Evolutionary conservation across 2,797 vertebrate genomes (phyloP), one percentile per base, ranked within the genome.

Genomic region (Denticeps clupeoides): DNA sequence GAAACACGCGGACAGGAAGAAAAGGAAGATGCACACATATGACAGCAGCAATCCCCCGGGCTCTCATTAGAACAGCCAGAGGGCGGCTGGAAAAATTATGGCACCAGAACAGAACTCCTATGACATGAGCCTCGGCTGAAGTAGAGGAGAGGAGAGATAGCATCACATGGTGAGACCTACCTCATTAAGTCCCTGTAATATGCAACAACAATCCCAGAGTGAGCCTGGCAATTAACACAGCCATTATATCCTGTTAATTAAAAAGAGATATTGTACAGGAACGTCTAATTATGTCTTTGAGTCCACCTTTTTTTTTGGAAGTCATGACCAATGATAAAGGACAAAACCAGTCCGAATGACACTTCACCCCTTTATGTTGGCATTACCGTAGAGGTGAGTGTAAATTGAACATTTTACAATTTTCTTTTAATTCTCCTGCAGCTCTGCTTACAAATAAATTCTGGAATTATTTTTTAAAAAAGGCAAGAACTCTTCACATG

Each of bases 141-240:
- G 27, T 37, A 33, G 15, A 37, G 12, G 24, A 19, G 16, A 19
- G 37, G 12, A 55, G 25, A 25, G 57, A 68, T 65, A 55, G 51
- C 54, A 70, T 64, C 72, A 56, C 23, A 19, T 51, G 51, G 29
- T 53, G 59, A 60, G 59, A 59, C 54, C 53, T 59, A 56, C 59
- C 69, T 78, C 62, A 71, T 75, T 70, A 72, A 67, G 62, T 56
- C 68, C 62, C 65, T 67, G 53, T 69, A 69, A 67, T 50, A 56
- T 67, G 65, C 67, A 68, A 43, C 55, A 60, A 57, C 59, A 71
- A 60, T 76, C 59, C 60, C 63, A 68, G 57, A 59, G 66, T 53
- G 49, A 23, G 22, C 31, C 51, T 58, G 50, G 64, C 47, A 75
- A 79, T 76, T 70, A 75, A 68, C 58, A 61, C 58, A 44, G 51